Conservation (phyloP, 1,140 invertebrate species). For the Megalopta genalis region DNA sequence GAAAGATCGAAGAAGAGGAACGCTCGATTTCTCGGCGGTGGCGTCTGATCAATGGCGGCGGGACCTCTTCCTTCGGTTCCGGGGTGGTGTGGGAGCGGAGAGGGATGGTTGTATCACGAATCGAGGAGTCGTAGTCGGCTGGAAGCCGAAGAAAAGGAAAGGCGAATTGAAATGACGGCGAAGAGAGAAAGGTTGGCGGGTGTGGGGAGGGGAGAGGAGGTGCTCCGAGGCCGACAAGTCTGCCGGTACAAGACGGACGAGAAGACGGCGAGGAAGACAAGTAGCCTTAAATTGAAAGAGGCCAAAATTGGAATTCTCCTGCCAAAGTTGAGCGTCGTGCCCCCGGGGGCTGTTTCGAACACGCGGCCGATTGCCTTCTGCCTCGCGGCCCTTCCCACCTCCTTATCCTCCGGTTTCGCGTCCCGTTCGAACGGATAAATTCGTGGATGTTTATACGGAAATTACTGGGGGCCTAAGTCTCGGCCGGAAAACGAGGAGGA, state of each 20-base stretch:
- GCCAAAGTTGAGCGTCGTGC: slow-evolving; percentile 66
- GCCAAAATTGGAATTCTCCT: slow-evolving; percentile 74
- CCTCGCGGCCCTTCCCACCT: background rate
- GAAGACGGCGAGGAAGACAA: slow-evolving; percentile 66
- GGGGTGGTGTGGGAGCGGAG: no score
- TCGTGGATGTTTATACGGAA: slow-evolving; percentile 68
- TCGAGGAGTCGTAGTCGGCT: background rate
- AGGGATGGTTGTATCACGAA: slow-evolving; percentile 35
- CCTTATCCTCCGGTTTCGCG: background rate
- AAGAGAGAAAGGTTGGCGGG: background rate
- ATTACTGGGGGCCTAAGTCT: slow-evolving; percentile 51
- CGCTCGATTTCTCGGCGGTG: background rate
- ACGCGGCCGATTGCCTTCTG: slow-evolving; percentile 55
- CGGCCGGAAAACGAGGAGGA: slow-evolving; percentile 4
- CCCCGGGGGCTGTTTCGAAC: slow-evolving; percentile 61
- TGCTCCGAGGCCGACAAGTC: background rate
- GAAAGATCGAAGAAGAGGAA: background rate
- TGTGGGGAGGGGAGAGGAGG: no score
- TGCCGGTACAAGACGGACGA: slow-evolving; percentile 25
- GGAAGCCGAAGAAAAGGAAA: slow-evolving; percentile 19
- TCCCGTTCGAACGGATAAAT: slow-evolving; percentile 48
- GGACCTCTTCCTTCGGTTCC: background rate
- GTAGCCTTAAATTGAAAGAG: slow-evolving; percentile 74
- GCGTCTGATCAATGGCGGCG: slow-evolving; percentile 31
- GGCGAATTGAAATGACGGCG: slow-evolving; percentile 38